A percentile compares a stretch with the other conserved stretches of the same genome.
Conservation (phyloP, 2,888 invertebrate genomes). For the Colostygia pectinataria region DNA sequence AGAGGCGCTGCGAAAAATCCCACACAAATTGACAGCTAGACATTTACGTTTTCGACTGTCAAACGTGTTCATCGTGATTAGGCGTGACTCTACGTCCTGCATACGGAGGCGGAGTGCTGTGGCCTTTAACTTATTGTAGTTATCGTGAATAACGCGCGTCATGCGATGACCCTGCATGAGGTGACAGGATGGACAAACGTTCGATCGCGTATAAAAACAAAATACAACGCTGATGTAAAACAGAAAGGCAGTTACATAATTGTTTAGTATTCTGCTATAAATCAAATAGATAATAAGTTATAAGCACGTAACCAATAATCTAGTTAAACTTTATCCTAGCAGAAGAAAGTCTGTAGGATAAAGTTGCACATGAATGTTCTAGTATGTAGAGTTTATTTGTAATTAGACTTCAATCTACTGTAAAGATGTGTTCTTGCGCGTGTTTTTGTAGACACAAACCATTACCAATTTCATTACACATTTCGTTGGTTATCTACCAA, state of each 20-base stretch:
- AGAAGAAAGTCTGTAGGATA: not conserved
- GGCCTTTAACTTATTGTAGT: not conserved
- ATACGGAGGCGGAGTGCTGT: too few relatives aligned
- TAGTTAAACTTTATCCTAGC: conserved; percentile 1
- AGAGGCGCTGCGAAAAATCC: too few relatives aligned
- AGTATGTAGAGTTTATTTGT: conserved; percentile 5
- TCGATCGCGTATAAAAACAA: not conserved
- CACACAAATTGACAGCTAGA: too few relatives aligned
- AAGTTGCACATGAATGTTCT: not conserved
- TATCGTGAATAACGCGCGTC: not conserved
- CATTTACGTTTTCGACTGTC: too few relatives aligned
- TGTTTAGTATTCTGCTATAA: conserved; percentile 6
- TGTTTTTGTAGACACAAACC: too few relatives aligned
- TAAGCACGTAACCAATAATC: conserved; percentile 9
- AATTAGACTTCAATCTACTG: conserved; percentile 5
- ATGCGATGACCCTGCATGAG: not conserved
- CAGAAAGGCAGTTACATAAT: conserved; percentile 7
- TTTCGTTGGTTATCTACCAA: too few relatives aligned
- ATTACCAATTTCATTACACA: too few relatives aligned
- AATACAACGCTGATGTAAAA: conserved; percentile 5
- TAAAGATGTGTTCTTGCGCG: too few relatives aligned
- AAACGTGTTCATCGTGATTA: too few relatives aligned
- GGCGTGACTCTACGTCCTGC: too few relatives aligned
- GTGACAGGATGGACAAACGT: not conserved
- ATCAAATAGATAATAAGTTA: conserved; percentile 15